A percentile compares a stretch with the other conserved stretches of the same genome.
Conservation (phyloP, 2,888 invertebrate genomes). For the Stenodera caucasica region DNA sequence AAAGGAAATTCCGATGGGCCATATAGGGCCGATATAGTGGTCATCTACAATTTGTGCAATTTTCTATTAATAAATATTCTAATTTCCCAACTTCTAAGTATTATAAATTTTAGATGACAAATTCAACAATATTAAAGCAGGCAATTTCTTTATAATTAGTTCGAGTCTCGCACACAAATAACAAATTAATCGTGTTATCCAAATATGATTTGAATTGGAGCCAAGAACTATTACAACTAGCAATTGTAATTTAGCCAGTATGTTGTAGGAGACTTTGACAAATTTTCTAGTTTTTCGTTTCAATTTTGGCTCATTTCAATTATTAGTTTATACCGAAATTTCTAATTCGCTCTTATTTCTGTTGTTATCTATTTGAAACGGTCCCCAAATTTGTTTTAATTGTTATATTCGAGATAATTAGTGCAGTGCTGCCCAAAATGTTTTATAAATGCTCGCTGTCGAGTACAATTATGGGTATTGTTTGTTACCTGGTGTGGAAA, state of each 20-base stretch:
- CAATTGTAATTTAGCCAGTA: background rate
- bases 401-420: no score
- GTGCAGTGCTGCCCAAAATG: slow-evolving; percentile 1
- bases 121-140: background rate
- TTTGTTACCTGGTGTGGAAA: background rate
- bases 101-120: no score
- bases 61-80: no score
- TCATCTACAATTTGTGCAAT: no score
- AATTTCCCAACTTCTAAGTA: no score
- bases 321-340: background rate
- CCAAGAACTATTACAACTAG: background rate
- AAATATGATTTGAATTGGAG: background rate
- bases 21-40: background rate
- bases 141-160: slow-evolving; percentile 1
- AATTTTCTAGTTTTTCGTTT: background rate
- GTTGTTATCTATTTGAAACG: no score
- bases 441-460: background rate
- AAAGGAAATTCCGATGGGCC: background rate
- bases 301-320: background rate
- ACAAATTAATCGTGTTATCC: background rate
- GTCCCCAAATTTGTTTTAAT: no score
- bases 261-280: background rate
- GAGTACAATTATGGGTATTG: background rate
- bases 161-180: background rate
- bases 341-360: no score